A percentile compares a stretch with the other conserved stretches of the same genome.
phyloP scores from a whole-genome alignment of 1,140 invertebrate genomes.

The Drosophila pseudoobscura region DNA sequence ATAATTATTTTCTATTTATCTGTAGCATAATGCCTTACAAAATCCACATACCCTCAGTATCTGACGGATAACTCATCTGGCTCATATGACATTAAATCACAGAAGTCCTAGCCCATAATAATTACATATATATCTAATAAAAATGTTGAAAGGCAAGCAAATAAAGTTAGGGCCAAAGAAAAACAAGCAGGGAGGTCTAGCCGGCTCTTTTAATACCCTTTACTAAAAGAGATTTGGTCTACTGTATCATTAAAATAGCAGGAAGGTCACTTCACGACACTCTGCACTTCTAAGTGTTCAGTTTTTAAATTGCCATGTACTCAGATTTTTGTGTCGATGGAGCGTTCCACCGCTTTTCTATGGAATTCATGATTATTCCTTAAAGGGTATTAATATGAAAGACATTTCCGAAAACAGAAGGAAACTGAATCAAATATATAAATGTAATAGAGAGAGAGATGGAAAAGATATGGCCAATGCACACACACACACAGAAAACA shows the following conservation, averaged over 20 bases:
- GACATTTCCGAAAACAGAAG: too few relatives aligned
- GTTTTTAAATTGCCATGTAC: too few relatives aligned
- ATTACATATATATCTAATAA: slow-evolving; percentile 40
- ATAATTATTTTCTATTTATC: too few relatives aligned
- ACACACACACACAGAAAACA: slow-evolving; percentile 20
- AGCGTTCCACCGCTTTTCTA: too few relatives aligned
- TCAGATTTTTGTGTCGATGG: too few relatives aligned
- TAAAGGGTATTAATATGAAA: neutral
- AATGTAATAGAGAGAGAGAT: neutral
- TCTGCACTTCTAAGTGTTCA: too few relatives aligned
- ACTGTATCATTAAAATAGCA: too few relatives aligned
- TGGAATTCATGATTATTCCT: too few relatives aligned
- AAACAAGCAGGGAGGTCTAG: neutral
- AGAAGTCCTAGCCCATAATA: slow-evolving; percentile 33
- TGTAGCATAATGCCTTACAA: neutral
- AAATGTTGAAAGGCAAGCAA: slow-evolving; percentile 12
- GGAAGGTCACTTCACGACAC: too few relatives aligned
- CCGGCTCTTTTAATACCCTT: too few relatives aligned
- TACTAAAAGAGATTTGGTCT: too few relatives aligned
- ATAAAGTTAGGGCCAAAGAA: slow-evolving; percentile 19
- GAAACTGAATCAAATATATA: too few relatives aligned
- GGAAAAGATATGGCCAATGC: slow-evolving; percentile 26
- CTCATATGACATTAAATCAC: slow-evolving; percentile 22
- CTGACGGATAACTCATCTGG: neutral
- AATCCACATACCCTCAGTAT: neutral